phyloP scores from a whole-genome alignment of 2,113 vertebrate genomes.

The Kryptolebias marmoratus region DNA sequence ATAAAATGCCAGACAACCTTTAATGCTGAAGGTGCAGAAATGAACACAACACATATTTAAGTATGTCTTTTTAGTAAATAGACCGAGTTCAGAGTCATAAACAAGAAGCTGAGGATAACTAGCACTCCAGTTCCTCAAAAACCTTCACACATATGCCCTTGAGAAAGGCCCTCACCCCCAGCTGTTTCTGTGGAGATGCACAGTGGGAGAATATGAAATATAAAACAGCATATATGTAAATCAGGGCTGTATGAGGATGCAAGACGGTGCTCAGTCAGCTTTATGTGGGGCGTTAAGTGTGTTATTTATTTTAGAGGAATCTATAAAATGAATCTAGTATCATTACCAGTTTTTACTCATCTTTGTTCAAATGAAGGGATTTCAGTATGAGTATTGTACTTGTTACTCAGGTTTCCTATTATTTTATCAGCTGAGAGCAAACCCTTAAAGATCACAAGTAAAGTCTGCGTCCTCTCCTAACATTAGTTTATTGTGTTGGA shows the following conservation, averaged over 20 bases:
- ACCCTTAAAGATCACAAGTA: not conserved
- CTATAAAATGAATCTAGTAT: not conserved
- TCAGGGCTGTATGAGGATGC: conserved; percentile 9
- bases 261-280: conserved; percentile 8
- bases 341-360: not conserved
- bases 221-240: conserved; percentile 23
- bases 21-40: conserved; percentile 32
- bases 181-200: conserved; percentile 31
- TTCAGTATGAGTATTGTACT: not conserved
- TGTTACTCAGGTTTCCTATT: not conserved
- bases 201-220: conserved; percentile 9
- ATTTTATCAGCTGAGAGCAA: not conserved
- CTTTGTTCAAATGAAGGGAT: not conserved
- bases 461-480: not conserved
- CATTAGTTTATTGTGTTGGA: not conserved
- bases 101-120: conserved; percentile 12
- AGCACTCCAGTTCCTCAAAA: conserved; percentile 6
- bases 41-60: not conserved
- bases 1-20: conserved; percentile 32
- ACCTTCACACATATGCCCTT: conserved; percentile 31
- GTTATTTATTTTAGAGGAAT: conserved; percentile 20
- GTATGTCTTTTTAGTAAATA: conserved; percentile 4
- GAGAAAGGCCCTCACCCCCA: conserved; percentile 44
- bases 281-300: conserved; percentile 2
- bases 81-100: conserved; percentile 20